Percentiles rank a stretch among this genome's conserved stretches.
phyloP scores from a whole-genome alignment of 2,113 vertebrate species.

The Synodontis membranacea region DNA sequence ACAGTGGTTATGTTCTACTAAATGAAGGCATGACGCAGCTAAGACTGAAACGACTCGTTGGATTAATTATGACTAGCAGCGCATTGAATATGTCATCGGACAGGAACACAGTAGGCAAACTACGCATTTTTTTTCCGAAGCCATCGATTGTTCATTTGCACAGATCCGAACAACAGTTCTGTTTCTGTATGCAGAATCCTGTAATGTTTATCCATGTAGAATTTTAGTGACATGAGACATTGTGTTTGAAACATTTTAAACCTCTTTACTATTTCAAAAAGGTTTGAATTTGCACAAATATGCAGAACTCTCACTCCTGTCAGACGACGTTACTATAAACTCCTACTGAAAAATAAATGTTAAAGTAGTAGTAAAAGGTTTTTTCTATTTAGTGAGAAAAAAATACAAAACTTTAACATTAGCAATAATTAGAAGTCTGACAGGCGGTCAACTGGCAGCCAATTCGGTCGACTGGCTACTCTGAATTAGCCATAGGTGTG shows the following conservation, averaged over 20 bases:
- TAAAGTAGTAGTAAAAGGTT: neutral
- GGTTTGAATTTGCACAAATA: neutral
- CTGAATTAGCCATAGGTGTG: no score
- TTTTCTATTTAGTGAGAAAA: neutral
- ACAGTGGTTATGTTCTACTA: conserved; percentile 14
- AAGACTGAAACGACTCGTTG: neutral
- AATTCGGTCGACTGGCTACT: no score
- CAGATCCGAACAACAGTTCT: neutral
- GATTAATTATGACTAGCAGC: conserved; percentile 2
- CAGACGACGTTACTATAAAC: neutral
- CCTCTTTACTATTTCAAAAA: neutral
- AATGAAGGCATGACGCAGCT: neutral
- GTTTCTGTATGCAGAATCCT: neutral
- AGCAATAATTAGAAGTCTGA: neutral
- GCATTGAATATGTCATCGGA: neutral
- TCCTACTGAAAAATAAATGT: neutral
- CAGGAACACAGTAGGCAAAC: neutral
- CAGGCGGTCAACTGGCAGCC: no score
- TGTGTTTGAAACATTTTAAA: neutral
- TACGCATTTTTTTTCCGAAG: neutral
- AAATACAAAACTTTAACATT: neutral
- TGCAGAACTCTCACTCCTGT: neutral
- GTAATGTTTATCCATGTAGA: neutral
- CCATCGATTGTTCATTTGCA: neutral
- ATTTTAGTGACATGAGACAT: neutral